phyloP scores from a whole-genome alignment of 2,888 invertebrate species.

The Gymnoscelis rufifasciata region DNA sequence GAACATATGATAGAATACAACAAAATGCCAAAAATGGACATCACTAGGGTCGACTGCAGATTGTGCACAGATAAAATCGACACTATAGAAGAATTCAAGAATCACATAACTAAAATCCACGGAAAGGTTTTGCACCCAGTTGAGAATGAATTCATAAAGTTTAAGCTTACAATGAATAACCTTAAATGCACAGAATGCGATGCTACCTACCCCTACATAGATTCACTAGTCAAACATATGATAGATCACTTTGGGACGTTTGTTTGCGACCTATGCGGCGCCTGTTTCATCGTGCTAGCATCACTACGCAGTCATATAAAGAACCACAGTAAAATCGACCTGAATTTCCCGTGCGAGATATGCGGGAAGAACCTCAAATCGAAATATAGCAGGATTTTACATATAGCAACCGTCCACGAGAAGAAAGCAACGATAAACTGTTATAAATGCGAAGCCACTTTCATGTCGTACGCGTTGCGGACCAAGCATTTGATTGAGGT shows the following conservation, averaged over 20 bases:
- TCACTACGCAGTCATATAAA: slow-evolving; percentile 63
- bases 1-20: slow-evolving; percentile 55
- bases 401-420: slow-evolving; percentile 55
- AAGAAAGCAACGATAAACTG: slow-evolving; percentile 66
- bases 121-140: slow-evolving; percentile 43
- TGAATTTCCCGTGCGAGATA: slow-evolving; percentile 66
- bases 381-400: slow-evolving; percentile 59
- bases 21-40: slow-evolving; percentile 66
- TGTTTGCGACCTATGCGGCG: slow-evolving; percentile 65
- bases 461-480: slow-evolving; percentile 57
- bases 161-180: slow-evolving; percentile 52
- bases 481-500: slow-evolving; percentile 62
- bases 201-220: slow-evolving; percentile 56
- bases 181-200: slow-evolving; percentile 61
- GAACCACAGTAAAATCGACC: slow-evolving; percentile 56
- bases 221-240: slow-evolving; percentile 63
- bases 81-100: slow-evolving; percentile 48
- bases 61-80: slow-evolving; percentile 58
- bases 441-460: slow-evolving; percentile 58
- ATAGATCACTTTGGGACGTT: slow-evolving; percentile 64
- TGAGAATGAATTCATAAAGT: slow-evolving; percentile 59
- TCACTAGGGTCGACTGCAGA: slow-evolving; percentile 63
- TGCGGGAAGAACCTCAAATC: slow-evolving; percentile 69
- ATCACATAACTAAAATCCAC: slow-evolving; percentile 48
- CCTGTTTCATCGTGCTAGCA: slow-evolving; percentile 67